Base-by-base conservation (phyloP, 1,140 invertebrate species). In the Caerostris extrusa region DNA sequence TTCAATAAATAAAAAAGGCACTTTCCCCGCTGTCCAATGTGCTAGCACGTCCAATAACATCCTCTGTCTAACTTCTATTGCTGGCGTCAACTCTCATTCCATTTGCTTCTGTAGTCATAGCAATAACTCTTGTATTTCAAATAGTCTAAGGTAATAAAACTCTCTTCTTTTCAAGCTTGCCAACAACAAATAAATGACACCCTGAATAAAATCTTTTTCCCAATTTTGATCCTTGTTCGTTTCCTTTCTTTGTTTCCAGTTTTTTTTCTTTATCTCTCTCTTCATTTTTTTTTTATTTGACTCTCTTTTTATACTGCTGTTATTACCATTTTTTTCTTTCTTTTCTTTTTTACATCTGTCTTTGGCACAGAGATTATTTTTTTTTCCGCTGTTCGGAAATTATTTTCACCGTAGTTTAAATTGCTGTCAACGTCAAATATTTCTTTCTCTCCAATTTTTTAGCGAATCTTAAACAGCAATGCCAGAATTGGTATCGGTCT, bases 111-210 rank as follows among this genome's bases (percentile, higher is more conserved):
- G 55, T 85, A 85, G n/a, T 60, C 82, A 85, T 58, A 60, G 56
- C 82, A 85, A 85, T 57, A 85, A 85, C 82, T 85, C 82, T 60
- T 85, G 56, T 34, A 85, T 60, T 58, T 58, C 82, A 60, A 85
- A 85, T 85, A 34, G 82, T 58, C 56, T 58, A 7, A 58, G n/a
- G 17, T 14, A 77, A 77, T 53, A 77, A 77, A 77, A 77, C 7
- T 50, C n/a, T 57, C 82, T 6, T 19, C 3, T 71, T 50, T 71
- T 19, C 6, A 58, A 56, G 82, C 53, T 85, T 85, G 82, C 56
- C 56, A 85, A 10, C 6, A 85, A 58, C 17, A 57, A 85, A 57
- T 85, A 71, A 71, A 71, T 34, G 69, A 17, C 19, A 7, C 7
- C 55, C 14, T 14, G 55, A 85, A 58, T 6, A 85, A 83, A 71